These are phyloP conservation scores for Lasius platythorax DNA, from an alignment of 2,888 invertebrate species.

Conservation along the genomic window DNA sequence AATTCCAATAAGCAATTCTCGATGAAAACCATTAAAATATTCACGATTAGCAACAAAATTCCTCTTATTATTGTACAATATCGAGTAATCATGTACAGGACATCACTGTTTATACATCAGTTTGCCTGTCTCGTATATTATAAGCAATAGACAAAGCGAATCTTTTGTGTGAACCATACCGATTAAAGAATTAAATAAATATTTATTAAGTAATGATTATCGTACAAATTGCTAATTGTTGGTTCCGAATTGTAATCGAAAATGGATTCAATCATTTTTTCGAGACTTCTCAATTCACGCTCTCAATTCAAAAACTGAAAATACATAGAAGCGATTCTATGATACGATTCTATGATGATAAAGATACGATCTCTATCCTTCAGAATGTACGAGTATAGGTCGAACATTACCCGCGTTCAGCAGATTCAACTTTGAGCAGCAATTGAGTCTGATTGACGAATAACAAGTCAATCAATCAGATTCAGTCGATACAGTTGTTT, in stretches of 20 bases:
- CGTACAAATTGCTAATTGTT: slow-evolving; percentile 6
- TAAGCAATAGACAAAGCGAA: slow-evolving; percentile 31
- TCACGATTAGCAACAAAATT: slow-evolving; percentile 15
- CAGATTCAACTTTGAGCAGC: background rate
- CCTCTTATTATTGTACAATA: slow-evolving; percentile 32
- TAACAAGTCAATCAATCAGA: background rate
- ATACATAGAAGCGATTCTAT: background rate
- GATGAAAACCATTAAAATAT: slow-evolving; percentile 20
- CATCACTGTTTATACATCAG: slow-evolving; percentile 1
- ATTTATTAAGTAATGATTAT: background rate
- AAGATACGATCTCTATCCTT: background rate
- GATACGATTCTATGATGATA: no score
- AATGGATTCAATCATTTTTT: background rate
- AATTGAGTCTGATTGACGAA: background rate
- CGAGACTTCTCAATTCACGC: background rate
- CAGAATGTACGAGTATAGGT: background rate
- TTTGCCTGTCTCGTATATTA: slow-evolving; percentile 33
- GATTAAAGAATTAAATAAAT: slow-evolving; percentile 15
- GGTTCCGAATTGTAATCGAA: background rate
- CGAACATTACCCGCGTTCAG: background rate
- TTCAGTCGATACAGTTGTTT: background rate
- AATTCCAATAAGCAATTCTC: slow-evolving; percentile 9
- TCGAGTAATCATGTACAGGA: slow-evolving; percentile 25
- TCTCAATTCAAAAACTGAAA: background rate
- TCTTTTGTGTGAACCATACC: background rate